Evolutionary conservation across 2,113 vertebrate species (phyloP), one percentile per base, ranked within the genome.

Genomic region (Taurulus bubalis): DNA sequence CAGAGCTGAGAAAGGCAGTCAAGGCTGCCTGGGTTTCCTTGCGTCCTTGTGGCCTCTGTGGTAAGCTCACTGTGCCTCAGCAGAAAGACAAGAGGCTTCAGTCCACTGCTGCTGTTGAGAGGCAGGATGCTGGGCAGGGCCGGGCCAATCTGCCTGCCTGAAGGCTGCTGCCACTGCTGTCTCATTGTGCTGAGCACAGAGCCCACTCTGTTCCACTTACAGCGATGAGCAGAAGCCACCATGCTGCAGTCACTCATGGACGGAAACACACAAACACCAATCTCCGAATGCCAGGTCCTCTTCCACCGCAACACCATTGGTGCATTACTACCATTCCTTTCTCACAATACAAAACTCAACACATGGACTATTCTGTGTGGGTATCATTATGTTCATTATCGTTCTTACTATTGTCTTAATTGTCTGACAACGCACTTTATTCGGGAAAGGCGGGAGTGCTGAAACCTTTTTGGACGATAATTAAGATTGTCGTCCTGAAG

Each of bases 401-500:
- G 56, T 85, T 86, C 67, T 84, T 83, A 42, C 82, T 79, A 67
- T 77, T 80, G 75, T 87, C 65, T 72, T 86, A 84, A 86, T 85
- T 87, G 90, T 88, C 77, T 88, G 84, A 90, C 26, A 60, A 62
- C 45, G 53, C 84, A 83, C 80, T 92, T 94, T 89, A 92, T 92
- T 89, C 47, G 22, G 71, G 73, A 14, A 82, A 53, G 76, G 72
- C 51, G 49, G 83, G 80, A 53, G 45, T 76, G 76, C 82, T 73
- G 49, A 77, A 90, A 89, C 78, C 77, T 89, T 84, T 90, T 91
- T 79, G 83, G 92, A 93, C 79, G 74, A 83, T 93, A 93, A 94
- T 95, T 93, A 92, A 91, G 86, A 94, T 87, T 89, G 91, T 92
- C 83, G 32, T 91, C 85, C 89, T 90, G 83, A 92, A 93, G 92